These are phyloP conservation scores for Apoda limacodes DNA, from an alignment of 2,888 invertebrate species.

Conservation along the genomic window DNA sequence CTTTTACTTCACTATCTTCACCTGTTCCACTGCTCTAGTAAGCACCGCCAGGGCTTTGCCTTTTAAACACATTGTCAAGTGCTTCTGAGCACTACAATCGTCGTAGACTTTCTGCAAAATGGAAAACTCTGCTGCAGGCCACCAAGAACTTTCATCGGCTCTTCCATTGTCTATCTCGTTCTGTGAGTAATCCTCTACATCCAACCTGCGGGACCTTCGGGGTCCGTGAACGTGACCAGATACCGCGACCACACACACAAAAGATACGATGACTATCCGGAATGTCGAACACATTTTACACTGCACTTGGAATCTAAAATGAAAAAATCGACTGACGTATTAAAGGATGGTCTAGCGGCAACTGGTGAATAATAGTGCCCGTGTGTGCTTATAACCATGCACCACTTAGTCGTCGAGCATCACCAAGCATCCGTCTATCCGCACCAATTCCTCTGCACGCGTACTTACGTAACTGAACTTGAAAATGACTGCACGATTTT, in stretches of 20 bases:
- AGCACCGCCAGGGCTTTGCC: slow-evolving; percentile 71
- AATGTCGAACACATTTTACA: slow-evolving; percentile 59
- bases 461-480: slow-evolving; percentile 70
- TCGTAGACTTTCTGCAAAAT: slow-evolving; percentile 73
- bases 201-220: slow-evolving; percentile 57
- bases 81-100: slow-evolving; percentile 71
- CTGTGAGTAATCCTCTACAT: slow-evolving; percentile 47
- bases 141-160: slow-evolving; percentile 62
- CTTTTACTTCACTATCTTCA: slow-evolving; percentile 30
- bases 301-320: slow-evolving; percentile 51
- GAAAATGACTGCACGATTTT: slow-evolving; percentile 69
- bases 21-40: slow-evolving; percentile 71
- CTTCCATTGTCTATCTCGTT: slow-evolving; percentile 64
- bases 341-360: slow-evolving; percentile 54
- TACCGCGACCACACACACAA: slow-evolving; percentile 50
- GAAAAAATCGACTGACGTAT: slow-evolving; percentile 47
- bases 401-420: slow-evolving; percentile 59
- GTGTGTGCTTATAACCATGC: slow-evolving; percentile 64
- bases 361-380: slow-evolving; percentile 54
- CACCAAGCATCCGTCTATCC: slow-evolving; percentile 70
- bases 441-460: slow-evolving; percentile 68
- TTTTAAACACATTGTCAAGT: slow-evolving; percentile 71
- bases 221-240: slow-evolving; percentile 54
- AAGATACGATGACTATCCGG: slow-evolving; percentile 57
- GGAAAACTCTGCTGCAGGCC: slow-evolving; percentile 69